A percentile compares a stretch with the other conserved stretches of the same genome.
These are phyloP conservation scores for Hoplias malabaricus DNA, from an alignment of 2,113 vertebrate species.

Conservation along the genomic window DNA sequence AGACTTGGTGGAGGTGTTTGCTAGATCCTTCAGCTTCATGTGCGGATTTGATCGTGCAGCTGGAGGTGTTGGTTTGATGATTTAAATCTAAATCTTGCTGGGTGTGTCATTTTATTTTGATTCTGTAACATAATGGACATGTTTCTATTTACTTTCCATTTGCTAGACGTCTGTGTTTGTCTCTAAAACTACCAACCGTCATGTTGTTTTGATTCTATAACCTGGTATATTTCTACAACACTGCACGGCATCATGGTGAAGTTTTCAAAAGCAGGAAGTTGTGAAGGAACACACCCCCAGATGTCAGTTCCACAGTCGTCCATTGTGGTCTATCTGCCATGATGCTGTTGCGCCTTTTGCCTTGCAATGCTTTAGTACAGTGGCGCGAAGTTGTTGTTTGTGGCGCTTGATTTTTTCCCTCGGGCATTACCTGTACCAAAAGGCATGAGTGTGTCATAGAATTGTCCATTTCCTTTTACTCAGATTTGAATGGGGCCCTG, in stretches of 20 bases:
- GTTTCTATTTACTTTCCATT: neutral
- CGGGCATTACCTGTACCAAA: neutral
- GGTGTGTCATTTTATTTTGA: neutral
- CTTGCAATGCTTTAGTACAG: neutral
- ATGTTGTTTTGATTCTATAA: neutral
- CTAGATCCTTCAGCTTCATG: neutral
- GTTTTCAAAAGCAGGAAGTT: neutral
- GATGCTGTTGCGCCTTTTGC: neutral
- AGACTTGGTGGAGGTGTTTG: neutral
- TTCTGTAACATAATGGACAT: neutral
- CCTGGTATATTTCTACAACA: neutral
- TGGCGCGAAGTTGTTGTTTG: neutral
- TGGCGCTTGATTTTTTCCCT: too few species aligned
- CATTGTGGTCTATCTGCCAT: neutral
- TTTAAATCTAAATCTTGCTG: neutral
- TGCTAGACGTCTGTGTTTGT: neutral
- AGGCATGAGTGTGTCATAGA: neutral
- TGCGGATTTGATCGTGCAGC: too few species aligned
- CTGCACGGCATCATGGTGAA: neutral
- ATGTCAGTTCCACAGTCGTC: neutral
- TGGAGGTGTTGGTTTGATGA: neutral
- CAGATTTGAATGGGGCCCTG: neutral
- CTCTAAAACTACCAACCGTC: neutral
- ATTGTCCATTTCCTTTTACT: neutral
- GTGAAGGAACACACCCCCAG: neutral